These are phyloP conservation scores for Pseudomyrmex flavicornis DNA, from an alignment of 1,140 invertebrate genomes.

Conservation along the genomic window DNA sequence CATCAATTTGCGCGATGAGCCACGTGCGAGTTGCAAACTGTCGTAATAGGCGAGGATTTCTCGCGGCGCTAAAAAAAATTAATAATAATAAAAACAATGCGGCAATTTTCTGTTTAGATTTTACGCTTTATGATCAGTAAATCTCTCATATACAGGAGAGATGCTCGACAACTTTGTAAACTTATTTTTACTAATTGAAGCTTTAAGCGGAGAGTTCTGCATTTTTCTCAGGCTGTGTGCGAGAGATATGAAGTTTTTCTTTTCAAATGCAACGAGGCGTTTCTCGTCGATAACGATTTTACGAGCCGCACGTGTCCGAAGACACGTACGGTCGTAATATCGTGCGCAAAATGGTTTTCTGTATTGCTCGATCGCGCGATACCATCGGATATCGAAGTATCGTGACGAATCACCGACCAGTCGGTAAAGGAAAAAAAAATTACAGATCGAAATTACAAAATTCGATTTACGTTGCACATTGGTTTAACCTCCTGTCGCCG, in stretches of 20 bases:
- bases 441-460: slow-evolving; percentile 1
- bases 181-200: no score
- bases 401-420: slow-evolving; percentile 44
- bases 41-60: not conserved
- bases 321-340: slow-evolving; percentile 21
- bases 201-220: no score
- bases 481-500: not conserved
- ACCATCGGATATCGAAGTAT: slow-evolving; percentile 50
- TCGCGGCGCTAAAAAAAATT: not conserved
- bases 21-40: slow-evolving; percentile 6
- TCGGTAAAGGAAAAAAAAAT: slow-evolving; percentile 8
- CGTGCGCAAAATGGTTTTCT: slow-evolving; percentile 29
- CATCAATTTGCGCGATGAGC: slow-evolving; percentile 21
- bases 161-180: no score
- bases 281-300: slow-evolving; percentile 52
- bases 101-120: no score
- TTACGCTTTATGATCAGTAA: no score
- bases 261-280: slow-evolving; percentile 49
- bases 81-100: not conserved
- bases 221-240: no score
- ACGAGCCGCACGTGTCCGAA: slow-evolving; percentile 41
- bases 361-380: slow-evolving; percentile 38
- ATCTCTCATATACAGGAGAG: no score
- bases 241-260: no score
- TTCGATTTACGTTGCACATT: slow-evolving; percentile 4